Conservation (phyloP, 2,113 vertebrate species). For the Talpa occidentalis region DNA sequence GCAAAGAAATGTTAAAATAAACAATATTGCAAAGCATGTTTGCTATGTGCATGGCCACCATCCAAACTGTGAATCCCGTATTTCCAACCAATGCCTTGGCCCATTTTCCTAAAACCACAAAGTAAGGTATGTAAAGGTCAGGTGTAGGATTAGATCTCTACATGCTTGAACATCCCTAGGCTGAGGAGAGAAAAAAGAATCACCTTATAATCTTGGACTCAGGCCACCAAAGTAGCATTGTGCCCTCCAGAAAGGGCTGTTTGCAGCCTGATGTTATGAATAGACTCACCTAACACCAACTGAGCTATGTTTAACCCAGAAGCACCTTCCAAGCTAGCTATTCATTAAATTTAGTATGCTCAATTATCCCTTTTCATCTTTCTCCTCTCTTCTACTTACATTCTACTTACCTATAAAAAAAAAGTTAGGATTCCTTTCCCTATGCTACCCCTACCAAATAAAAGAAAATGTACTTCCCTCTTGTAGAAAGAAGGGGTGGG, state of each 20-base stretch:
- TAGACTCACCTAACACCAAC: background rate
- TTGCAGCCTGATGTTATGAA: background rate
- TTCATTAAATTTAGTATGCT: background rate
- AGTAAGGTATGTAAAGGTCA: slow-evolving; percentile 71
- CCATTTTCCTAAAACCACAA: slow-evolving; percentile 45
- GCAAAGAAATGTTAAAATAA: slow-evolving; percentile 22
- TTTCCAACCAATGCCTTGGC: background rate
- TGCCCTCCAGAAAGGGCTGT: slow-evolving; percentile 42
- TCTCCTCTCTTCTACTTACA: background rate
- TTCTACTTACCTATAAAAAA: background rate
- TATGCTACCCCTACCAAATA: background rate
- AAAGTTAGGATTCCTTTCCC: background rate
- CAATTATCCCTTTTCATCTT: background rate
- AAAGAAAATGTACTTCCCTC: background rate
- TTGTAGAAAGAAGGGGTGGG: background rate
- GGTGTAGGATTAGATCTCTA: slow-evolving; percentile 59
- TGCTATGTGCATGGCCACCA: background rate
- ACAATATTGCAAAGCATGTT: background rate
- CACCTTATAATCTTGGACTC: slow-evolving; percentile 18
- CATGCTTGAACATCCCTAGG: slow-evolving; percentile 65
- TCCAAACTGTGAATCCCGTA: background rate
- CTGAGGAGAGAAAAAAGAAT: slow-evolving; percentile 42
- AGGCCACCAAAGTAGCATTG: slow-evolving; percentile 68
- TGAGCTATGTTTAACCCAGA: background rate
- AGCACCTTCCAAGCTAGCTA: background rate